phyloP scores from a whole-genome alignment of 2,113 vertebrate species.

The Gasterosteus nipponicus region DNA sequence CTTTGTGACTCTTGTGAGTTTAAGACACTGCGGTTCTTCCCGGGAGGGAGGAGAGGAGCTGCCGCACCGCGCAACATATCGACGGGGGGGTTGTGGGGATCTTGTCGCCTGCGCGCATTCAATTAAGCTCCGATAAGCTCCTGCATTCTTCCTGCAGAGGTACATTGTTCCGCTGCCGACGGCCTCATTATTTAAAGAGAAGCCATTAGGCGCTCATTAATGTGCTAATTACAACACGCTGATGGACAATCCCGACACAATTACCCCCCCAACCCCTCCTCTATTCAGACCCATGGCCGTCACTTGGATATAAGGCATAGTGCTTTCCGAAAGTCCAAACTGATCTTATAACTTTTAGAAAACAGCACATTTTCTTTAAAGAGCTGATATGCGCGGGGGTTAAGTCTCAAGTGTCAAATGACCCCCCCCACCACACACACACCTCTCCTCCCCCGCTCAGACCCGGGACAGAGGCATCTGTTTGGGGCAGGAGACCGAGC shows the following conservation, averaged over 20 bases:
- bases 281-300: slow-evolving; percentile 44
- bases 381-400: slow-evolving; percentile 9
- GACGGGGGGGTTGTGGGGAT: slow-evolving; percentile 17
- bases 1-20: slow-evolving; percentile 36
- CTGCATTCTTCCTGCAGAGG: slow-evolving; percentile 56
- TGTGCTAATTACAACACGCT: slow-evolving; percentile 74
- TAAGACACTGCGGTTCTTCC: slow-evolving; percentile 68
- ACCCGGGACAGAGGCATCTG: slow-evolving; percentile 95
- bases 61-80: slow-evolving; percentile 29
- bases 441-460: slow-evolving; percentile 48
- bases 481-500: slow-evolving; percentile 92
- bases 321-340: slow-evolving; percentile 1
- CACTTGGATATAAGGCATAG: slow-evolving; percentile 62
- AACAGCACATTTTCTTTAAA: not conserved
- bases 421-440: not conserved
- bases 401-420: slow-evolving; percentile 26
- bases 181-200: slow-evolving; percentile 64
- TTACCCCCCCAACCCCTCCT: slow-evolving; percentile 14
- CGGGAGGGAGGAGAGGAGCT: slow-evolving; percentile 30
- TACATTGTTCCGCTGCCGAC: slow-evolving; percentile 70
- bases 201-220: slow-evolving; percentile 71
- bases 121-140: slow-evolving; percentile 63
- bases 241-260: slow-evolving; percentile 67
- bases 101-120: slow-evolving; percentile 57
- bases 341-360: slow-evolving; percentile 3